phyloP scores from a whole-genome alignment of 2,888 invertebrate genomes.

The Sesamia inferens region DNA sequence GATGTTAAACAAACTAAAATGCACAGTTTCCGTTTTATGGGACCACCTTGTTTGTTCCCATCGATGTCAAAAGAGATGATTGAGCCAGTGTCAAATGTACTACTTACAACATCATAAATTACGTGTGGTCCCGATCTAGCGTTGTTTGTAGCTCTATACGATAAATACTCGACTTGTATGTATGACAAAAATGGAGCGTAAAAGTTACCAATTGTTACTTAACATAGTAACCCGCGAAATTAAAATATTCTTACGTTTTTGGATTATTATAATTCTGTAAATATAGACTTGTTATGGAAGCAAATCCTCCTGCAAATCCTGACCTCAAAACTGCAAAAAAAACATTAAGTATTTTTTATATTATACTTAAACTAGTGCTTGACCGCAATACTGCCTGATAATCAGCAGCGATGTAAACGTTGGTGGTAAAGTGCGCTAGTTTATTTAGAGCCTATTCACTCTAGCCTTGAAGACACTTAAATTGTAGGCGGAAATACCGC shows the following conservation, averaged over 20 bases:
- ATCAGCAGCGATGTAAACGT: too few relatives aligned
- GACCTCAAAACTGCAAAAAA: neutral
- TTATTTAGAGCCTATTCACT: too few relatives aligned
- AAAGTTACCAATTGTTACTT: neutral
- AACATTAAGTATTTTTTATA: too few relatives aligned
- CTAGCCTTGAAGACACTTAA: too few relatives aligned
- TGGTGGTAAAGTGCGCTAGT: too few relatives aligned
- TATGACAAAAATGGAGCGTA: neutral
- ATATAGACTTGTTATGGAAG: too few relatives aligned
- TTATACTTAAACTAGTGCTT: too few relatives aligned
- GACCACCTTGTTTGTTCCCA: conserved; percentile 51
- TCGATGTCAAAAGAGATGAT: conserved; percentile 43
- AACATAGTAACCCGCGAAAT: neutral
- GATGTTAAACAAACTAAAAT: conserved; percentile 39
- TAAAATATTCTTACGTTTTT: neutral
- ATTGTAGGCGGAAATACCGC: too few relatives aligned
- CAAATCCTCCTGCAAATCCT: too few relatives aligned
- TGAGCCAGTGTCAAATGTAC: conserved; percentile 30
- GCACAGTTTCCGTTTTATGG: conserved; percentile 36
- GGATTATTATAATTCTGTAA: too few relatives aligned
- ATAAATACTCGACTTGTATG: neutral
- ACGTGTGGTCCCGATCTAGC: conserved; percentile 33
- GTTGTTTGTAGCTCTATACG: neutral
- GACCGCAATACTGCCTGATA: too few relatives aligned
- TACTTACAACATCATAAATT: neutral